Evolutionary conservation across 2,113 vertebrate genomes (phyloP), one percentile per base, ranked within the genome.

Genomic region (Notothenia coriiceps): DNA sequence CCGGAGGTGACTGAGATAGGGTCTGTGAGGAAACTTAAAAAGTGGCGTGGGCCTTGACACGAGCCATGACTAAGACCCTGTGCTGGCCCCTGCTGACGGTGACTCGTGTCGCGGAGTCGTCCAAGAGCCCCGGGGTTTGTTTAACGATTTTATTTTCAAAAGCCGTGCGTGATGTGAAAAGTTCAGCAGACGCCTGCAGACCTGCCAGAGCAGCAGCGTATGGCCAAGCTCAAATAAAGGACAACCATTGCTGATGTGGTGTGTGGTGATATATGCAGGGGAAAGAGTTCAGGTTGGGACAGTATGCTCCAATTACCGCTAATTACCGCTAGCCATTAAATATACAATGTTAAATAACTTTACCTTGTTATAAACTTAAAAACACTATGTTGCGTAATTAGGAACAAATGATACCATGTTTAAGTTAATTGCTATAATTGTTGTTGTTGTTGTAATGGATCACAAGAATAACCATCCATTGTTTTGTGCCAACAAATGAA

Each of bases 221-320:
- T 82, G 85, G 85, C 85, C 81, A 85, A 80, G 69, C 88, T 89
- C 79, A 86, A 71, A 68, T 33, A 63, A 88, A 87, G 89, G 85
- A 87, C 83, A 62, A 66, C 22, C 74, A 60, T 35, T 40, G 66
- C 72, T 66, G 86, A 76, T 67, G 59, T 43, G 40, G 81, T 8
- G 83, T 47, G 47, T 29, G 74, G 35, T 80, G 89, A 87, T 70
- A 50, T 72, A 78, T 18, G 40, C 51, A 64, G 59, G 81, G 79
- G 80, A 87, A 84, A 66, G 56, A 66, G 86, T 81, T 87, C 74
- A 86, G 57, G 22, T 33, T 35, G 54, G 86, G 86, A 83, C 59
- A 78, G 43, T n/a, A 29, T n/a, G 14, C 33, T 49, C 6, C 40
- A 35, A 49, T 20, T 9, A 11, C 29, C 13, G 8, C 5, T 22